phyloP scores from a whole-genome alignment of 1,140 invertebrate species.

The Hesperophylax magnus region DNA sequence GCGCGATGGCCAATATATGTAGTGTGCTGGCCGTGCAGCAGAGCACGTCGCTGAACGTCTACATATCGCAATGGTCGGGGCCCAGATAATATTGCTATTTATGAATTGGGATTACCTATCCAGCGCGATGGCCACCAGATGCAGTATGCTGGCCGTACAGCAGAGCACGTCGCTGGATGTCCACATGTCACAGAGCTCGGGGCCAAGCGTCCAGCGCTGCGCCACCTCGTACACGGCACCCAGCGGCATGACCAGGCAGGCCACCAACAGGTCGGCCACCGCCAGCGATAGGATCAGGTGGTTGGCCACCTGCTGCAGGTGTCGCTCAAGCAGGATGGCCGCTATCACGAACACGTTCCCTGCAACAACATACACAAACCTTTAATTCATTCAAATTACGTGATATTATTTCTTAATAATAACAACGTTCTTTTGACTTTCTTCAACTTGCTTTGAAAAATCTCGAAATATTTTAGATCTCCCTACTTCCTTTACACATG shows the following conservation, averaged over 20 bases:
- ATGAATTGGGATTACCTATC: conserved; percentile 86
- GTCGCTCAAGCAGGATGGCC: conserved; percentile 91
- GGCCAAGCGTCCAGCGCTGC: conserved; percentile 84
- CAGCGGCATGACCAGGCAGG: conserved; percentile 88
- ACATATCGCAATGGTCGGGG: conserved; percentile 91
- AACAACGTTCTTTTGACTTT: no score
- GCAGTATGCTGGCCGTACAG: conserved; percentile 94
- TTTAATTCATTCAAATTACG: no score
- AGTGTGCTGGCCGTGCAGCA: conserved; percentile 95
- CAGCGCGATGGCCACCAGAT: conserved; percentile 95
- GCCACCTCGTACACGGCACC: conserved; percentile 83
- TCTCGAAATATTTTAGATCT: no score
- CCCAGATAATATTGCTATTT: no score
- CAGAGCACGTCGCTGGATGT: conserved; percentile 92
- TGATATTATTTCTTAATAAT: no score
- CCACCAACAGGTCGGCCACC: conserved; percentile 89
- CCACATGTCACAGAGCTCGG: conserved; percentile 94
- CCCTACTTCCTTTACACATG: no score
- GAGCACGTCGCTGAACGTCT: conserved; percentile 92
- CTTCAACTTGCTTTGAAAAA: no score
- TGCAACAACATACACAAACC: conserved; percentile 61
- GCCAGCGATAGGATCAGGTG: conserved; percentile 90
- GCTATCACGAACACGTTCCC: conserved; percentile 96
- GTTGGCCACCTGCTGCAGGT: conserved; percentile 89
- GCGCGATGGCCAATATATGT: conserved; percentile 92